phyloP scores from a whole-genome alignment of 2,888 invertebrate species.

The Habrosyne pyritoides region DNA sequence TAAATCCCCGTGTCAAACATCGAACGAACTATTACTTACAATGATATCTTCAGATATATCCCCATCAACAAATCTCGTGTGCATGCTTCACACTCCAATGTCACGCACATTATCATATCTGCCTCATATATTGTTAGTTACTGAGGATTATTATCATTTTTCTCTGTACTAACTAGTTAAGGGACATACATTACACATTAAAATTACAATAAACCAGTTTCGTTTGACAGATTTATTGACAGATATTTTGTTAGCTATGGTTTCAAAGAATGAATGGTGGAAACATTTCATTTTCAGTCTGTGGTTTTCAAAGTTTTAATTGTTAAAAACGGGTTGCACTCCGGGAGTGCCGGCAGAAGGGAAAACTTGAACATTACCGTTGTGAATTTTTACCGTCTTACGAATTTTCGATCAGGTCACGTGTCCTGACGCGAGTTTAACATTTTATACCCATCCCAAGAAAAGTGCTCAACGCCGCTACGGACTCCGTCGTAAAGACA shows the following conservation, averaged over 20 bases:
- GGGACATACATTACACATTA: background rate
- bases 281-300: background rate
- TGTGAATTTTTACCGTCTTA: no score
- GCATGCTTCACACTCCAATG: constrained; percentile 35
- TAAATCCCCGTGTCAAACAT: no score
- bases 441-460: no score
- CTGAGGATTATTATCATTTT: constrained; percentile 14
- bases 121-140: constrained; percentile 26
- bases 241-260: background rate
- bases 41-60: constrained; percentile 26
- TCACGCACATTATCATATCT: constrained; percentile 33
- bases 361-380: no score
- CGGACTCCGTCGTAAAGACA: no score
- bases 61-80: constrained; percentile 41
- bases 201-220: constrained; percentile 6
- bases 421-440: no score
- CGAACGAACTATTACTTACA: no score
- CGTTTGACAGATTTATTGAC: background rate
- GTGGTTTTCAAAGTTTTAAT: background rate
- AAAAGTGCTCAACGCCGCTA: no score
- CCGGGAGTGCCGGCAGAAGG: no score
- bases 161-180: background rate
- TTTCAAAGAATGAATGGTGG: background rate
- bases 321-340: no score
- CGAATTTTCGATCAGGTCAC: no score